phyloP scores from a whole-genome alignment of 2,888 invertebrate species.

The Cotesia congregata region DNA sequence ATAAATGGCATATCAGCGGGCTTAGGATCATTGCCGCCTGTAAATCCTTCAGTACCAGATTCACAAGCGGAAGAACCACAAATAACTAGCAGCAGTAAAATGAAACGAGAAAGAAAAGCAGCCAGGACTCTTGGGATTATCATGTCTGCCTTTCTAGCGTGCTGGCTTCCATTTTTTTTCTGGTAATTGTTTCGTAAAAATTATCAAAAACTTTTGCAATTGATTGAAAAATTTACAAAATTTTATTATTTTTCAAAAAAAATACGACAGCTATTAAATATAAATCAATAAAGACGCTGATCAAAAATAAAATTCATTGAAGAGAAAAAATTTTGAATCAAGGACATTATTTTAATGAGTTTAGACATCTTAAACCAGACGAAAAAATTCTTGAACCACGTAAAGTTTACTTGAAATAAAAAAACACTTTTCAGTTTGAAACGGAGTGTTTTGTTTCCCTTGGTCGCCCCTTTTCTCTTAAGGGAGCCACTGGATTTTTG shows the following conservation, averaged over 20 bases:
- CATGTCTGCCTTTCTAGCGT: slow-evolving; percentile 94
- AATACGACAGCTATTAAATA: too few species aligned
- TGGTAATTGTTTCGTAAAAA: slow-evolving; percentile 75
- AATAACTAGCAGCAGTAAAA: slow-evolving; percentile 83
- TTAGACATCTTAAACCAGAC: too few species aligned
- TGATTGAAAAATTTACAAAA: background rate
- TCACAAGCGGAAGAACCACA: slow-evolving; percentile 73
- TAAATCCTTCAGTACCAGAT: slow-evolving; percentile 64
- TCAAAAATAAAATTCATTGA: too few species aligned
- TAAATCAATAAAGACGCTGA: too few species aligned
- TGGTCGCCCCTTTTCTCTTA: too few species aligned
- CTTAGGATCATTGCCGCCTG: slow-evolving; percentile 71
- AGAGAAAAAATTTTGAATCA: too few species aligned
- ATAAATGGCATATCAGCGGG: slow-evolving; percentile 88
- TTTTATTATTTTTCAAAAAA: background rate
- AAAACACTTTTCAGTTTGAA: too few species aligned
- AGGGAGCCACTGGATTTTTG: too few species aligned
- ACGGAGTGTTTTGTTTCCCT: too few species aligned
- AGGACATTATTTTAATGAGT: too few species aligned
- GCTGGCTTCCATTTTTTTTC: slow-evolving; percentile 96
- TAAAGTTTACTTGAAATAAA: too few species aligned
- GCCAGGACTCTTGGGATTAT: slow-evolving; percentile 96
- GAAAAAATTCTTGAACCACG: too few species aligned
- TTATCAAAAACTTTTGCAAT: background rate
- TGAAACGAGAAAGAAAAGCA: slow-evolving; percentile 90